A percentile compares a stretch with the other conserved stretches of the same genome.
These are phyloP conservation scores for Halcyon leucocephala DNA, from an alignment of 2,797 vertebrate genomes.

Conservation along the genomic window DNA sequence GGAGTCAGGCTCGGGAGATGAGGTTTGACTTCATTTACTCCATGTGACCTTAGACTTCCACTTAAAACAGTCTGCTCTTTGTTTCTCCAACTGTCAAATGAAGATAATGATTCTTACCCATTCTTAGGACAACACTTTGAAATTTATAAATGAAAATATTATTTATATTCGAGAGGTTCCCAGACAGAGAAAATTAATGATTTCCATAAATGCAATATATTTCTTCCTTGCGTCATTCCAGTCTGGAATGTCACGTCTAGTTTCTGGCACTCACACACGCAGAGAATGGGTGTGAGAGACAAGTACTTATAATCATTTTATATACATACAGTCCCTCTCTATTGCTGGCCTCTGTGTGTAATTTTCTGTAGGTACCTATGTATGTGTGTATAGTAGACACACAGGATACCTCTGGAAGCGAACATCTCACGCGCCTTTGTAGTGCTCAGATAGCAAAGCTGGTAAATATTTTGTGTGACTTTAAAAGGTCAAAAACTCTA, in stretches of 20 bases:
- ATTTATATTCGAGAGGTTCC: conserved; percentile 56
- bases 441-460: neutral
- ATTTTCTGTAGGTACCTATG: neutral
- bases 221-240: conserved; percentile 31
- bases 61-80: conserved; percentile 58
- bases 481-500: neutral
- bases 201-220: conserved; percentile 61
- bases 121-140: conserved; percentile 54
- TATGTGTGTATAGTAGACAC: neutral
- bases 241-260: neutral
- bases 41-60: conserved; percentile 48
- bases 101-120: conserved; percentile 65
- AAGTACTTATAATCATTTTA: neutral
- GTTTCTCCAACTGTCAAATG: conserved; percentile 62
- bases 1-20: neutral
- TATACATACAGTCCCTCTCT: neutral
- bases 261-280: neutral
- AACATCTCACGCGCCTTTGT: neutral
- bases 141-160: conserved; percentile 65
- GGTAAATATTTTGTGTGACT: neutral
- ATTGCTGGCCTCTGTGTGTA: neutral
- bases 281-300: neutral
- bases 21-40: conserved; percentile 60
- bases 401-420: neutral
- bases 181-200: conserved; percentile 47